Base-by-base conservation (phyloP, 1,140 invertebrate species). In the Forficula auricularia region DNA sequence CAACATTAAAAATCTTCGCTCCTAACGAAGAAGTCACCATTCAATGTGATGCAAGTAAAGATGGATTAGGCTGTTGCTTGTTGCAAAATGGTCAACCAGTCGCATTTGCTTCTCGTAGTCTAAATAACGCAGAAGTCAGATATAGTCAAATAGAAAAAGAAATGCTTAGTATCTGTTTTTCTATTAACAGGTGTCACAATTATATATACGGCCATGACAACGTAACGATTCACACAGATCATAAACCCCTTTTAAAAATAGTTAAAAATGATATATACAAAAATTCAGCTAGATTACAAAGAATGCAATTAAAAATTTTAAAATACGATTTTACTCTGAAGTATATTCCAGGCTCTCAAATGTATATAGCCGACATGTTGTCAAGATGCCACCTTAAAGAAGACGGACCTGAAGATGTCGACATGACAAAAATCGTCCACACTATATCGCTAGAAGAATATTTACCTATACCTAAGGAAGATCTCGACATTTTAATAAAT, bases 191-290 rank as follows among this genome's bases (percentile, higher is more conserved):
- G 47, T 67, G 61, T 55, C 53, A 55, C 49, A 45, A 58, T 20
- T 65, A 57, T 46, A 46, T 65, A 9, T 59, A 61, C 53, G 59
- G 56, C 6, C 43, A 46, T n/a, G 46, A 44, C 30, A n/a, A n/a
- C n/a, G 44, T 57, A 14, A 46, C 40, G n/a, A 41, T 61, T 3
- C 32, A 55, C n/a, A 61, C 54, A 0, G 57, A 62, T 43, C 55
- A 59, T 38, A 54, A 58, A 34, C 56, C 58, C 10, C 38, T 64
- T 9, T 52, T 46, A 19, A n/a, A 43, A 22, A n/a, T n/a, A n/a
- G n/a, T n/a, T n/a, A n/a, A n/a, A n/a, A n/a, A n/a, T n/a, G n/a
- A n/a, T n/a, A n/a, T n/a, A n/a, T n/a, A n/a, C n/a, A n/a, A n/a
- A n/a, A n/a, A n/a, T n/a, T n/a, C n/a, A n/a, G n/a, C n/a, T n/a